Evolutionary conservation across 2,113 vertebrate species (phyloP), one percentile per base, ranked within the genome.

Genomic region (Albula glossodonta): DNA sequence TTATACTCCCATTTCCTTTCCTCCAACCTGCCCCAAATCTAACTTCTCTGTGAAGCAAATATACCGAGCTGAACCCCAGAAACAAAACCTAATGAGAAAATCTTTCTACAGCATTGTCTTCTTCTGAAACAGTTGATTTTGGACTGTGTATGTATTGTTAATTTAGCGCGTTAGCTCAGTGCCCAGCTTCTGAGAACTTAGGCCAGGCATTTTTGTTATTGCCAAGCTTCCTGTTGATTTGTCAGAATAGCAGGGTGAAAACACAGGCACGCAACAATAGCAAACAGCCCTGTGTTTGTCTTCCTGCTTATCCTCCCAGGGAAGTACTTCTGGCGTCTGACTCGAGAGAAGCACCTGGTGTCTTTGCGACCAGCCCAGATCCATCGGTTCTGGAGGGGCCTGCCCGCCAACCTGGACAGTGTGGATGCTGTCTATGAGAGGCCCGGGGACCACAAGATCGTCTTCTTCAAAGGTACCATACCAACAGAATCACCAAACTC

Each of bases 401-500:
- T 99, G 51, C 98, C 98, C 0, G 90, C 93, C 82, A 98, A 97
- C 85, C 92, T 99, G 92, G 98, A 98, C 89, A 93, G 97, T 0
- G 94, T 99, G 92, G 98, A 99, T 0, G 97, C 98, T 0, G 97
- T 98, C 6, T 99, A 99, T 0, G 98, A 99, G 93, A 95, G 97
- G 80, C 94, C 96, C 5, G 96, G 93, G 0, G 98, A 99, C 90
- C 98, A 99, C 90, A 99, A 97, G 91, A 99, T 99, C 0, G 94
- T 99, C 80, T 99, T 99, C 93, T 99, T 99, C 90, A 97, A 98
- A 97, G 98, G 98, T 99, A 92, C 90, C 19, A n/a, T 99, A 92
- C 90, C 70, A 74, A 22, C 70, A 25, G n/a, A 8, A 74, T 31
- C 31, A 74, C 31, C 22, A 10, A 25, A n/a, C n/a, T 22, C n/a